phyloP scores from a whole-genome alignment of 1,140 invertebrate genomes.

The Mesaphorura yosii region DNA sequence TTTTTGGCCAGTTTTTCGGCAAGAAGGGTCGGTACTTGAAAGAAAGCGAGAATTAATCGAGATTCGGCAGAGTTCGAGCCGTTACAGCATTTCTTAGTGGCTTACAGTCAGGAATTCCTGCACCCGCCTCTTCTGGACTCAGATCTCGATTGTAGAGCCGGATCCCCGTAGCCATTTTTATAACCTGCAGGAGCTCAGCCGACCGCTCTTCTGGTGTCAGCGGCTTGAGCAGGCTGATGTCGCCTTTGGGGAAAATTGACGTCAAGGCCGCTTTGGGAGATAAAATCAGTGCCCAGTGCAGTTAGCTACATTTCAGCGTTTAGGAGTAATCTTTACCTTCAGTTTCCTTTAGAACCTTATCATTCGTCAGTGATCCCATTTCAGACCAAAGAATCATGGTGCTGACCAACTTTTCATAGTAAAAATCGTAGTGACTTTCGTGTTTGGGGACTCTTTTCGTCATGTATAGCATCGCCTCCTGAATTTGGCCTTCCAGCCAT shows the following conservation, averaged over 20 bases:
- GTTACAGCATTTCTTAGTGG: not conserved
- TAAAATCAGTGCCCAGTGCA: not conserved
- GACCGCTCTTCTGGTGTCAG: not conserved
- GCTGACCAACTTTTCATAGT: constrained; percentile 14
- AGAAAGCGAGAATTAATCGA: not conserved
- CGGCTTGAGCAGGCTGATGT: not conserved
- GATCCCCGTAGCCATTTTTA: constrained; percentile 9
- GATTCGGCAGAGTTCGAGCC: not conserved
- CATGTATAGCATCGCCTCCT: constrained; percentile 5
- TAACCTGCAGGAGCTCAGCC: constrained; percentile 3
- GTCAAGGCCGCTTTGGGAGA: not conserved
- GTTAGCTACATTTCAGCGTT: not conserved
- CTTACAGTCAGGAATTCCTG: constrained; percentile 14
- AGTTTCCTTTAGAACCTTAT: constrained; percentile 9
- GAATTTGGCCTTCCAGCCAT: not conserved
- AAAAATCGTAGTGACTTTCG: constrained; percentile 8
- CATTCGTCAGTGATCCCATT: constrained; percentile 13
- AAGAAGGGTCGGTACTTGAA: not conserved
- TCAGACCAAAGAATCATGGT: constrained; percentile 5
- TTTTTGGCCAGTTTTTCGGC: not conserved
- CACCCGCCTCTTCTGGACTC: not conserved
- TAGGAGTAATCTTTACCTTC: not conserved
- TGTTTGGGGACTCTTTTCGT: constrained; percentile 9
- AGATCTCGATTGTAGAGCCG: constrained; percentile 9
- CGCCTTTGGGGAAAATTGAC: constrained; percentile 6